Conservation (phyloP, 2,888 invertebrate species). For the Microplitis manilae region DNA sequence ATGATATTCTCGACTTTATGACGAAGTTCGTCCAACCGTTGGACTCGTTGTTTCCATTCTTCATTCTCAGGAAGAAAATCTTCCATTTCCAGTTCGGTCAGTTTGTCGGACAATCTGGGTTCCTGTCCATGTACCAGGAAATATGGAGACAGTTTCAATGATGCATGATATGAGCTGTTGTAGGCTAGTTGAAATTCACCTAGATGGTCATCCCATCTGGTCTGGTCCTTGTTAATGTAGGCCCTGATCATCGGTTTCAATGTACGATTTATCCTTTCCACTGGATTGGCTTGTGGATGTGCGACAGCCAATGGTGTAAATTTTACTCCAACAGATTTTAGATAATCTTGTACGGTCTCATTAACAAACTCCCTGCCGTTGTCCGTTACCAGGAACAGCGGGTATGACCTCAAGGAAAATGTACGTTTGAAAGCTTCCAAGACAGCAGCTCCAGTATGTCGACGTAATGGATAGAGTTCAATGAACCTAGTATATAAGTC, state of each 20-base stretch:
- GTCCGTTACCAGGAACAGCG: conserved; percentile 38
- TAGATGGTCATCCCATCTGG: conserved; percentile 43
- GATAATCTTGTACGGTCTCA: conserved; percentile 34
- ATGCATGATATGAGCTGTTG: conserved; percentile 23
- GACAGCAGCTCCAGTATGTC: conserved; percentile 26
- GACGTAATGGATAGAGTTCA: conserved; percentile 35
- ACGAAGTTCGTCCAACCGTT: conserved; percentile 37
- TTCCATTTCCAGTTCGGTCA: neutral
- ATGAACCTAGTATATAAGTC: conserved; percentile 42
- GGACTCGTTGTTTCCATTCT: conserved; percentile 30
- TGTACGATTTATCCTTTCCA: conserved; percentile 41
- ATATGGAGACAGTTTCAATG: conserved; percentile 30
- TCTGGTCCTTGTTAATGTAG: conserved; percentile 37
- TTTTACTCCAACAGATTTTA: neutral
- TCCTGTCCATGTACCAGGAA: conserved; percentile 39
- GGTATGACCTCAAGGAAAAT: conserved; percentile 39
- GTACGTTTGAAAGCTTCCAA: conserved; percentile 23
- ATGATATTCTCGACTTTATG: conserved; percentile 32
- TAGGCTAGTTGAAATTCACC: conserved; percentile 41
- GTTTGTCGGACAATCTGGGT: neutral
- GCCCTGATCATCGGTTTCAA: conserved; percentile 35
- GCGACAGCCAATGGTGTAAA: conserved; percentile 10
- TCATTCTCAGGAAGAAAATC: neutral
- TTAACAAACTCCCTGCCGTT: conserved; percentile 45
- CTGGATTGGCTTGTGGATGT: conserved; percentile 46